phyloP scores from a whole-genome alignment of 1,140 invertebrate species.

The Drosophila truncata region DNA sequence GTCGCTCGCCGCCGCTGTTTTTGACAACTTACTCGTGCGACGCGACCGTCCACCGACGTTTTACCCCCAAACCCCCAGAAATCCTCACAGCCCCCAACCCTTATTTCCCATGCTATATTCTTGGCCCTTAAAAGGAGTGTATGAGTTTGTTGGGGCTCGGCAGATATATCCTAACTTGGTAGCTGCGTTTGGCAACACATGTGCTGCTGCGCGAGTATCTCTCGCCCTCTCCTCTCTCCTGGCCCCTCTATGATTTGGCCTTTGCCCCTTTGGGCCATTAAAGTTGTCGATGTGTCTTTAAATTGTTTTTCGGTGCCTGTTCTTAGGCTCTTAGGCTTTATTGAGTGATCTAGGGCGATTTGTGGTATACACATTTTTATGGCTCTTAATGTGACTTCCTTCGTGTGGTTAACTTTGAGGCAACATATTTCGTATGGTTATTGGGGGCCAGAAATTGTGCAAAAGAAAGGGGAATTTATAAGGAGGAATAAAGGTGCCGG shows the following conservation, averaged over 20 bases:
- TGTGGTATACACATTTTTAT: slow-evolving; percentile 45
- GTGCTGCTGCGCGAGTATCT: slow-evolving; percentile 25
- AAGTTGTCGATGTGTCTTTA: slow-evolving; percentile 55
- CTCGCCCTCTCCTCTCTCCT: background rate
- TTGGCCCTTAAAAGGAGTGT: slow-evolving; percentile 8
- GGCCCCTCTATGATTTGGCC: slow-evolving; percentile 24
- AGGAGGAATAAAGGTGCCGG: background rate
- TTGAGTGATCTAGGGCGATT: slow-evolving; percentile 43
- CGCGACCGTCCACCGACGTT: slow-evolving; percentile 21
- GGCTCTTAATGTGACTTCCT: slow-evolving; percentile 22
- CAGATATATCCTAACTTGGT: slow-evolving; percentile 33
- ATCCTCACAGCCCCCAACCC: background rate
- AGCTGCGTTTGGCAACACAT: slow-evolving; percentile 69
- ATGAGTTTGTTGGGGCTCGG: slow-evolving; percentile 9
- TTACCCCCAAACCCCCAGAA: background rate
- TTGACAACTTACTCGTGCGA: slow-evolving; percentile 77
- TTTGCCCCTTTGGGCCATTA: slow-evolving; percentile 49
- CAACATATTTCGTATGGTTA: slow-evolving; percentile 2
- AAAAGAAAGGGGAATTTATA: background rate
- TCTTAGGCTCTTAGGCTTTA: slow-evolving; percentile 40
- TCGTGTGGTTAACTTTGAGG: slow-evolving; percentile 2
- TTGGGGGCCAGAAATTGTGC: background rate
- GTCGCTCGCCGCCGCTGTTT: slow-evolving; percentile 53
- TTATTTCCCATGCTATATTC: background rate
- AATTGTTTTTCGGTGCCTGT: slow-evolving; percentile 47